Evolutionary conservation across 2,888 invertebrate species (phyloP).

Genomic region (Drosophila tanythrix): DNA sequence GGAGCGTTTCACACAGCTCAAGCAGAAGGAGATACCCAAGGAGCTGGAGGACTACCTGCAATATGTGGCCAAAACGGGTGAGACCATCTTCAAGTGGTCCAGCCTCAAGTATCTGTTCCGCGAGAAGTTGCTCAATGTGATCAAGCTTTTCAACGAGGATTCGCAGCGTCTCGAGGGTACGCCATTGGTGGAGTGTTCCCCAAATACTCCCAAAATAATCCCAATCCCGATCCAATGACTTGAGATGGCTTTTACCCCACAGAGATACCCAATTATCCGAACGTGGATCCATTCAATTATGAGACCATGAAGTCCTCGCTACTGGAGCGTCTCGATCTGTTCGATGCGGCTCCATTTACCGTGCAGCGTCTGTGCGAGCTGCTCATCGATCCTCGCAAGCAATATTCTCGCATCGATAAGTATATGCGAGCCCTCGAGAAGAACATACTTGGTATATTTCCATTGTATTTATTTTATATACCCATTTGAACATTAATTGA

Average conservation of each 20-base stretch:
- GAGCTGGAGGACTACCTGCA: slow-evolving; percentile 94
- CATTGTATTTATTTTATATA: neutral
- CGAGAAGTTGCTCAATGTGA: slow-evolving; percentile 93
- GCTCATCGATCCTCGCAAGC: slow-evolving; percentile 94
- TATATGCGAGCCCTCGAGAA: slow-evolving; percentile 99
- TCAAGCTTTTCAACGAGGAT: slow-evolving; percentile 94
- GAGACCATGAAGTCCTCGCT: slow-evolving; percentile 94
- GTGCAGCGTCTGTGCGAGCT: slow-evolving; percentile 98
- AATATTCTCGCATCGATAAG: slow-evolving; percentile 98
- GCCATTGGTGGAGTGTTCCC: slow-evolving; percentile 17
- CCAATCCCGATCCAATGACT: neutral
- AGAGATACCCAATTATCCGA: slow-evolving; percentile 94
- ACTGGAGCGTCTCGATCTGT: slow-evolving; percentile 92
- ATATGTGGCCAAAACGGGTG: slow-evolving; percentile 96
- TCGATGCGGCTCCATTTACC: slow-evolving; percentile 96
- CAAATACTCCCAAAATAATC: neutral
- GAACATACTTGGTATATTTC: slow-evolving; percentile 88
- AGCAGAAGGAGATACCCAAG: slow-evolving; percentile 92
- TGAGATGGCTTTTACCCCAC: neutral
- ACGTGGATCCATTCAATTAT: slow-evolving; percentile 95
- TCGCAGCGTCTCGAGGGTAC: slow-evolving; percentile 87
- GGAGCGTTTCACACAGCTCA: slow-evolving; percentile 92
- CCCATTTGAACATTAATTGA: neutral
- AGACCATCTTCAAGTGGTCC: slow-evolving; percentile 96
- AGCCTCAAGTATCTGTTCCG: slow-evolving; percentile 94